phyloP scores from a whole-genome alignment of 2,888 invertebrate genomes.

The Rhagophthalmus giganteus region DNA sequence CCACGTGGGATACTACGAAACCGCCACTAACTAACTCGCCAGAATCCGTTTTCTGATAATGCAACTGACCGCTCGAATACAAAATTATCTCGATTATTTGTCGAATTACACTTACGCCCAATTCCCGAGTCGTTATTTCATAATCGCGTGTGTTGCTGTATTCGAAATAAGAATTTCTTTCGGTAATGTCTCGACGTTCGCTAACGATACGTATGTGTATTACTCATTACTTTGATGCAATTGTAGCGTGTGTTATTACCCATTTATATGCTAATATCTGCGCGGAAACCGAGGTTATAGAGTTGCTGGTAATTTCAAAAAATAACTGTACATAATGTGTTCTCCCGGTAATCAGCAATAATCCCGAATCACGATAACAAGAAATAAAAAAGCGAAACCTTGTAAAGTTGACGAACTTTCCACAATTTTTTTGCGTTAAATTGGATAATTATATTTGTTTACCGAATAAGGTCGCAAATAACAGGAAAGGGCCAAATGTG shows the following conservation, averaged over 20 bases:
- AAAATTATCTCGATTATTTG: not conserved
- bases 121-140: slow-evolving; percentile 11
- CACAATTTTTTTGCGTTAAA: not conserved
- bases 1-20: not conserved
- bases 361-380: not conserved
- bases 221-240: slow-evolving; percentile 30
- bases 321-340: not conserved
- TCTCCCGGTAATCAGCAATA: not conserved
- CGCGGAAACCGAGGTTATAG: not conserved
- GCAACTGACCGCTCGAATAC: not conserved
- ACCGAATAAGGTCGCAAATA: not conserved
- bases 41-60: not conserved
- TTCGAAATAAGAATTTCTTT: slow-evolving; percentile 13
- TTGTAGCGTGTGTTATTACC: slow-evolving; percentile 34
- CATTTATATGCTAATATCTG: slow-evolving; percentile 33
- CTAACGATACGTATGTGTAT: slow-evolving; percentile 19
- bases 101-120: slow-evolving; percentile 1
- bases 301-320: not conserved
- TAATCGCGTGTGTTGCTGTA: slow-evolving; percentile 9
- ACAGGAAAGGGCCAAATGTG: not conserved
- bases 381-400: not conserved
- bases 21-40: not conserved
- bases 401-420: not conserved
- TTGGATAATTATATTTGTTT: not conserved
- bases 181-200: slow-evolving; percentile 12